These are phyloP conservation scores for Drosophila paranaensis DNA, from an alignment of 2,888 invertebrate genomes.

Conservation along the genomic window DNA sequence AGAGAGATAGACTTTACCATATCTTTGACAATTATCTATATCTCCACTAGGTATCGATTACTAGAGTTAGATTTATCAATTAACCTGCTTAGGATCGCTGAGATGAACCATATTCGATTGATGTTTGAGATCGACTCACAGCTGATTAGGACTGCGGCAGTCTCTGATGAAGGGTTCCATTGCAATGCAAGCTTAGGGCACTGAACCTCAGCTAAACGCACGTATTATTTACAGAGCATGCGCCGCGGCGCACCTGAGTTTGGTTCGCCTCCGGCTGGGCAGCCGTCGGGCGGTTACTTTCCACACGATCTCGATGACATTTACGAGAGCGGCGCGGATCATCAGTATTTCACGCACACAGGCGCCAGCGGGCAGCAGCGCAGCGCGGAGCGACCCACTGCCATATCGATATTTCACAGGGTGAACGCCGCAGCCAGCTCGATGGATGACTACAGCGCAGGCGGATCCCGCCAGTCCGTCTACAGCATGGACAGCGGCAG, in stretches of 20 bases:
- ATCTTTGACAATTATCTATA: too few species aligned
- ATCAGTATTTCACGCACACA: slow-evolving; percentile 85
- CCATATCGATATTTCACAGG: slow-evolving; percentile 84
- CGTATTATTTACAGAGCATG: slow-evolving; percentile 72
- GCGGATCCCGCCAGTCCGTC: slow-evolving; percentile 56
- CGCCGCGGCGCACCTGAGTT: slow-evolving; percentile 80
- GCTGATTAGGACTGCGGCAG: slow-evolving; percentile 11
- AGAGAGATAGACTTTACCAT: too few species aligned
- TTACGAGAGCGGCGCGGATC: slow-evolving; percentile 83
- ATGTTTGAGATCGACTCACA: background rate
- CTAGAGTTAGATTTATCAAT: too few species aligned
- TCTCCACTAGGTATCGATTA: background rate
- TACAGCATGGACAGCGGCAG: slow-evolving; percentile 62
- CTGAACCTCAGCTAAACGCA: slow-evolving; percentile 8
- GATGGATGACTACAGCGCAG: slow-evolving; percentile 80
- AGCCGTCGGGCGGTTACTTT: slow-evolving; percentile 80
- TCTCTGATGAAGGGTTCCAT: background rate
- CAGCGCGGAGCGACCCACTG: slow-evolving; percentile 81
- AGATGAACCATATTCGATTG: background rate
- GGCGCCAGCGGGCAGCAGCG: slow-evolving; percentile 77
- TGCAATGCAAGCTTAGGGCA: background rate
- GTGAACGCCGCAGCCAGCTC: slow-evolving; percentile 81
- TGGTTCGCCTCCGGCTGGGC: slow-evolving; percentile 79
- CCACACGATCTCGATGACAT: slow-evolving; percentile 85
- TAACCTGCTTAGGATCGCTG: too few species aligned